Evolutionary conservation across 2,797 vertebrate genomes (phyloP), one percentile per base, ranked within the genome.

Genomic region (Coluber constrictor): DNA sequence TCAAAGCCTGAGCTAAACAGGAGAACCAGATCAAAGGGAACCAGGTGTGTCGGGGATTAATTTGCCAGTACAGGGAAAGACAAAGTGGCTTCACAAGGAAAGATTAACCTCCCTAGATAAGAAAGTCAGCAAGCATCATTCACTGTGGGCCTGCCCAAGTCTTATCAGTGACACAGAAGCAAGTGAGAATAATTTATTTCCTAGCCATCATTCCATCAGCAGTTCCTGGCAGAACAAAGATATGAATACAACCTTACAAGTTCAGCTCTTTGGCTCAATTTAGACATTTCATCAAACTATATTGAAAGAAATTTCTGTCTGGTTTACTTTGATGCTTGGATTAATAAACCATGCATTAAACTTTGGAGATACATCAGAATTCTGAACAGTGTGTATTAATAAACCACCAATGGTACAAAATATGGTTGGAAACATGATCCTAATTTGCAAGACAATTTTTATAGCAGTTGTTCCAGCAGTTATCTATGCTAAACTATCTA

Each of bases 1-100:
- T 97, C 96, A 94, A 23, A 87, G 96, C 90, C 95, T 96, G 96
- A 96, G 95, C 95, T 94, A 92, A 96, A 96, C 93, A 94, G 70
- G 0, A 96, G 87, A 95, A 96, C 94, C 95, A 95, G 97, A 97
- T 97, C 95, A 96, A 96, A 96, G 94, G 83, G 92, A 96, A 92
- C 16, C 94, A 94, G 94, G 13, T 93, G 93, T 95, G 95, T 56
- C 89, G 92, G 94, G 92, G 91, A 96, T 96, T 94, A 95, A 88
- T 96, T 94, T 63, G 92, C 95, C 94, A 96, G 95, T 95, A 96
- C 54, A 37, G 95, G 95, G 90, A 74, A 59, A 97, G 95, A 97
- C 96, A 97, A 96, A 96, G 94, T 92, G 56, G 86, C 95, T 97
- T 95, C 94, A 90, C 92, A 91, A 89, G 59, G 94, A 95, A 96